phyloP scores from a whole-genome alignment of 1,140 invertebrate genomes.

The Drosophila ananassae region DNA sequence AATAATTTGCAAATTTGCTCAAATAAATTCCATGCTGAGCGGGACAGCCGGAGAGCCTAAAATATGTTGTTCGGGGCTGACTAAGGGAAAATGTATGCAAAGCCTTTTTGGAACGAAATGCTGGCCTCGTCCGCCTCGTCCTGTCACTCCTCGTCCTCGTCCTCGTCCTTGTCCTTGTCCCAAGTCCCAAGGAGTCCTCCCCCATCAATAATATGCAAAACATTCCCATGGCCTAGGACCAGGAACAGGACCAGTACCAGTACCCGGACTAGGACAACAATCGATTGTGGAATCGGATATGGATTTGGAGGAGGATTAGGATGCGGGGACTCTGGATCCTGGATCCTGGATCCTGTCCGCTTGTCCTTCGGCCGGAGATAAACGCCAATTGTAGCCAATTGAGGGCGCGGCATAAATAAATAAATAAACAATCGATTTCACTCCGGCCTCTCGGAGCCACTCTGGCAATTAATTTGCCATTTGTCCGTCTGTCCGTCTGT shows the following conservation, averaged over 20 bases:
- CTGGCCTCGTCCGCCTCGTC: slow-evolving; percentile 18
- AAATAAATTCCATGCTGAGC: slow-evolving; percentile 78
- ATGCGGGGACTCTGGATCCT: not conserved
- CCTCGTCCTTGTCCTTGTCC: not conserved
- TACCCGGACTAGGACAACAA: slow-evolving; percentile 21
- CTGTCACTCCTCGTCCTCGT: not conserved
- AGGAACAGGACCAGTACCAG: slow-evolving; percentile 1
- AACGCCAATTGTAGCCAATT: slow-evolving; percentile 76
- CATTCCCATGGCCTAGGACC: slow-evolving; percentile 42
- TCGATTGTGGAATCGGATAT: not conserved
- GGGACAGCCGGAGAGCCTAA: slow-evolving; percentile 54
- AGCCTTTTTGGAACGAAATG: slow-evolving; percentile 47
- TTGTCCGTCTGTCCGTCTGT: slow-evolving; percentile 49
- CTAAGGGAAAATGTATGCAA: slow-evolving; percentile 73
- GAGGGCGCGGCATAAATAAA: slow-evolving; percentile 70
- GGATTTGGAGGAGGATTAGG: slow-evolving; percentile 2
- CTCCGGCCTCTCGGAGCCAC: slow-evolving; percentile 19
- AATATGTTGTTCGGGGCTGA: slow-evolving; percentile 59
- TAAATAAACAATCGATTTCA: slow-evolving; percentile 78
- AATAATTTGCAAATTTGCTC: slow-evolving; percentile 82
- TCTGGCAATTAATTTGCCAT: slow-evolving; percentile 76
- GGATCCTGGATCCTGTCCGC: not conserved
- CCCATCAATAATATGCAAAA: slow-evolving; percentile 74
- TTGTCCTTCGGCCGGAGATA: slow-evolving; percentile 41
- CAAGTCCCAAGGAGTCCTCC: slow-evolving; percentile 1